Percentiles rank a stretch among this genome's conserved stretches.
Evolutionary conservation across 1,140 invertebrate genomes (phyloP).

Genomic region (Brachionus sp.): DNA sequence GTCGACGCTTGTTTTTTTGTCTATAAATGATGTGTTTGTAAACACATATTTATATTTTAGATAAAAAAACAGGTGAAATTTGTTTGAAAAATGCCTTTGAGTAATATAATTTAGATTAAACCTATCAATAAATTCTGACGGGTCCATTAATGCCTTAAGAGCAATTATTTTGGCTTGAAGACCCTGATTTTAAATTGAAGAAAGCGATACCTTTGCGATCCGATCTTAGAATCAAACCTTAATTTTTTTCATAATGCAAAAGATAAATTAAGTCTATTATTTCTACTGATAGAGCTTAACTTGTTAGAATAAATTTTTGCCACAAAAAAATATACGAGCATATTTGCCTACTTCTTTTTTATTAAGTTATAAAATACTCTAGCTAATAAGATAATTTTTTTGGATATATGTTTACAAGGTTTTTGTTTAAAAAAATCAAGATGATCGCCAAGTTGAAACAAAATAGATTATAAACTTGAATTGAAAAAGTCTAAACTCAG

Average conservation of each 20-base stretch:
- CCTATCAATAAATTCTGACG: background rate
- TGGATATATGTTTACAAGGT: no score
- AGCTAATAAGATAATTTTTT: no score
- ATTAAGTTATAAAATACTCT: no score
- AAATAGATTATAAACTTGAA: no score
- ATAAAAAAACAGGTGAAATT: background rate
- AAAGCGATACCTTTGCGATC: background rate
- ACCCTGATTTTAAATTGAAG: background rate
- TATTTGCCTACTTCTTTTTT: no score
- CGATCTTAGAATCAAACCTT: background rate
- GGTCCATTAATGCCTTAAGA: background rate
- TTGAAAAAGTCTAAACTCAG: no score
- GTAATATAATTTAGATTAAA: background rate
- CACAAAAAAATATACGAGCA: no score
- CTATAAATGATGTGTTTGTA: background rate
- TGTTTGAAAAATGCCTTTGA: background rate
- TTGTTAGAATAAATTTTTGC: no score
- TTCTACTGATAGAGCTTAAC: no score
- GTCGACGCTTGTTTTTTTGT: background rate
- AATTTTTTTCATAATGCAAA: background rate
- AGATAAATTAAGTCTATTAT: background rate
- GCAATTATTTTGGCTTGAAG: background rate
- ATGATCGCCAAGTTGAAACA: no score
- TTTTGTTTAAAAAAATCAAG: no score
- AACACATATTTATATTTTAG: background rate